These are phyloP conservation scores for Atrina japonica DNA, from an alignment of 2,888 invertebrate species.

Conservation along the genomic window DNA sequence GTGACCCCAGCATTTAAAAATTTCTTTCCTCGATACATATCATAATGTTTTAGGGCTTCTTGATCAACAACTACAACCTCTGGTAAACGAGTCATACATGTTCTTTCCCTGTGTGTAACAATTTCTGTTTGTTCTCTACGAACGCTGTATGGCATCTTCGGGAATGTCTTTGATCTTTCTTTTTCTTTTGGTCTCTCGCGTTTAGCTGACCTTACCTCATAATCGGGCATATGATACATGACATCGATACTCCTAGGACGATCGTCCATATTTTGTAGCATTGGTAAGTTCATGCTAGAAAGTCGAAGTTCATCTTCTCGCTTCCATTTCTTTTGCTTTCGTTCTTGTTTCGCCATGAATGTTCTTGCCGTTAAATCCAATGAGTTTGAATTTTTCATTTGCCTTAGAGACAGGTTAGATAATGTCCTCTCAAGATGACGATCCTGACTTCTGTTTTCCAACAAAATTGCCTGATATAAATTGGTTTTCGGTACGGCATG, in stretches of 20 bases:
- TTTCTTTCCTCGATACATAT: slow-evolving; percentile 64
- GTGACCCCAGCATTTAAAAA: slow-evolving; percentile 60
- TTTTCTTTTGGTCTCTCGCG: slow-evolving; percentile 19
- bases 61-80: slow-evolving; percentile 68
- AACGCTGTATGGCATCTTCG: slow-evolving; percentile 67
- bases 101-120: slow-evolving; percentile 65
- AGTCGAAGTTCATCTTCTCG: slow-evolving; percentile 68
- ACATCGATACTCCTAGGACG: slow-evolving; percentile 61
- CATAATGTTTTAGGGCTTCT: slow-evolving; percentile 61
- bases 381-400: slow-evolving; percentile 57
- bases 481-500: slow-evolving; percentile 72
- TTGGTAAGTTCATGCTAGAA: slow-evolving; percentile 69
- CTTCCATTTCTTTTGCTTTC: slow-evolving; percentile 73
- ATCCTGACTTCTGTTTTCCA: slow-evolving; percentile 73
- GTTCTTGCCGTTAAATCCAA: slow-evolving; percentile 69
- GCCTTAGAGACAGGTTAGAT: slow-evolving; percentile 55
- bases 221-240: slow-evolving; percentile 67
- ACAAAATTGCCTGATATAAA: slow-evolving; percentile 69
- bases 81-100: slow-evolving; percentile 71
- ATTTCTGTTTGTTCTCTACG: slow-evolving; percentile 71
- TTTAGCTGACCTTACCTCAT: slow-evolving; percentile 51
- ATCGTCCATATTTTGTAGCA: slow-evolving; percentile 48
- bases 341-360: slow-evolving; percentile 66
- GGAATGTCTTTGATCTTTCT: slow-evolving; percentile 35
- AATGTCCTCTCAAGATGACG: slow-evolving; percentile 68